Evolutionary conservation across 1,140 invertebrate species (phyloP).

Genomic region (Leptoteleia sp.): DNA sequence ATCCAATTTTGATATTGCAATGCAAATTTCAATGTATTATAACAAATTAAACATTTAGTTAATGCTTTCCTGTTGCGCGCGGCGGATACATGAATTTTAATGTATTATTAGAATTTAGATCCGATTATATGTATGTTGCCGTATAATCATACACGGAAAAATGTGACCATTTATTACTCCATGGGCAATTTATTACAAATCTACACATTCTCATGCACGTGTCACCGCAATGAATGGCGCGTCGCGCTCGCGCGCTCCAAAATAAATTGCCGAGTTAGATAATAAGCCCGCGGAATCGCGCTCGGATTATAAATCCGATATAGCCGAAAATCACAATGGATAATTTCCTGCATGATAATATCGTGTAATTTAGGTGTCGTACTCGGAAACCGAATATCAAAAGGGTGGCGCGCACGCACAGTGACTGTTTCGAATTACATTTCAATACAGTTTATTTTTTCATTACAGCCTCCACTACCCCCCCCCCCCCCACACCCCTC

Average conservation of each 20-base stretch:
- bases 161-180: constrained; percentile 15
- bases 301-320: constrained; percentile 62
- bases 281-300: constrained; percentile 61
- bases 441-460: constrained; percentile 36
- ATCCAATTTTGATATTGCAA: constrained; percentile 3
- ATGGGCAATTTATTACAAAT: constrained; percentile 30
- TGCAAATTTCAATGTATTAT: constrained; percentile 19
- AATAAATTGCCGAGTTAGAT: constrained; percentile 61
- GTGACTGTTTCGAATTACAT: constrained; percentile 23
- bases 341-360: constrained; percentile 62
- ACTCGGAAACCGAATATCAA: constrained; percentile 44
- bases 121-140: constrained; percentile 11
- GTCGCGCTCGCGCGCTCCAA: constrained; percentile 31
- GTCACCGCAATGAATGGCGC: constrained; percentile 35
- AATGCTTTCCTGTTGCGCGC: background rate
- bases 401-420: constrained; percentile 19
- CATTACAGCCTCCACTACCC: too few relatives aligned
- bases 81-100: constrained; percentile 19
- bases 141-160: constrained; percentile 23
- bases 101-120: constrained; percentile 40
- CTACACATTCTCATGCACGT: constrained; percentile 16
- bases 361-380: constrained; percentile 50
- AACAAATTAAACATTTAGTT: constrained; percentile 41
- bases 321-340: constrained; percentile 63
- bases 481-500: too few relatives aligned